Base-by-base conservation (phyloP, 2,113 vertebrate species). In the Mobula hypostoma region DNA sequence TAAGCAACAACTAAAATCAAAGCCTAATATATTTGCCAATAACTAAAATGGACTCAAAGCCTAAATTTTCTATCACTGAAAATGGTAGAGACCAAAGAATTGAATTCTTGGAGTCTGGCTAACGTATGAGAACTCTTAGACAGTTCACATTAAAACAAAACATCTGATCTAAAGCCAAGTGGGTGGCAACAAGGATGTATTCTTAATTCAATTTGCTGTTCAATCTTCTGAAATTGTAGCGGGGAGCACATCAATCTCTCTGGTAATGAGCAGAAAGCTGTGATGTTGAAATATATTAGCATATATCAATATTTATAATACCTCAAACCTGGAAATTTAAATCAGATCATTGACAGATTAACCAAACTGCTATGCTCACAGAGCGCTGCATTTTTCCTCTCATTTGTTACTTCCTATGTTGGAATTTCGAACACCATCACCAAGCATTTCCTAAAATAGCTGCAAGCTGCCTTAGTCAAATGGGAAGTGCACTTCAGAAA, bases 321-420 rank as follows among this genome's bases (percentile, higher is more conserved):
- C 32, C 68, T 74, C 70, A 74, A 29, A 36, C 72, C 17, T 12
- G 91, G 70, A 74, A 93, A 93, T 48, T 56, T 70, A 93, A 93
- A 74, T 40, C 27, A 93, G 70, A 32, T 93, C 36, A 19, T 93
- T 93, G 91, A 76, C 70, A 93, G 91, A 74, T 93, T 93, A 74
- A 56, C 68, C 61, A 74, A 93, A 93, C 74, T 24, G 68, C 74
- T 40, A 36, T 2, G 91, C 5, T 29, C 29, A 48, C 70, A 70
- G 91, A 74, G 90, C 15, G 36, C 40, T 74, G 91, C 19, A 27
- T 74, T 93, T 74, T 90, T 66, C 61, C 85, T 29, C 36, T 76
- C 91, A 93, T 93, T 93, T 93, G 74, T 93, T 93, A 76, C 70
- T 93, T 93, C 70, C 63, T 61, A 66, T n/a, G 58, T 21, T 74